Conservation (phyloP, 2,888 invertebrate genomes). For the Eristalis arbustorum region DNA sequence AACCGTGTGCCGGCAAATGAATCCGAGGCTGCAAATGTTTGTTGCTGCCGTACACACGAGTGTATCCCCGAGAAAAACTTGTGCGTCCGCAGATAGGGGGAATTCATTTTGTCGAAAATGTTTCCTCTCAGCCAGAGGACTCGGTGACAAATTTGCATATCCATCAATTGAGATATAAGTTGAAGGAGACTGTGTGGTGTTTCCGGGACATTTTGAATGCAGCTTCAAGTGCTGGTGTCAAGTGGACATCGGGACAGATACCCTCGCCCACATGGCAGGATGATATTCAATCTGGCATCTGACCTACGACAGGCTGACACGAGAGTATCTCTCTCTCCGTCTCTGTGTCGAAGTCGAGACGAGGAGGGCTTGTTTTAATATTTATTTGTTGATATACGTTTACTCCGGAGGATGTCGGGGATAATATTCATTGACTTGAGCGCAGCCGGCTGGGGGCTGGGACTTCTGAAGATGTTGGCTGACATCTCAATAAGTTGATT, state of each 20-base stretch:
- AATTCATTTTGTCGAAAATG: conserved; percentile 28
- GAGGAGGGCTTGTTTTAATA: conserved; percentile 58
- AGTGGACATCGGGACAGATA: conserved; percentile 40
- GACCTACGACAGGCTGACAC: conserved; percentile 20
- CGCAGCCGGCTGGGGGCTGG: background rate
- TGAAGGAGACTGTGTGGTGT: conserved; percentile 33
- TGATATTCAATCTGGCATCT: conserved; percentile 33
- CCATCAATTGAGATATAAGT: conserved; percentile 22
- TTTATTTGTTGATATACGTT: conserved; percentile 59
- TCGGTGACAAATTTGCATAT: conserved; percentile 58
- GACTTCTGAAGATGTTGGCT: conserved; percentile 46
- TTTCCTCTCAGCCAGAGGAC: background rate
- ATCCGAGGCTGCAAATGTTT: background rate
- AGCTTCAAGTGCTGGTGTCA: conserved; percentile 51
- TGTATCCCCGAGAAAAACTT: conserved; percentile 30
- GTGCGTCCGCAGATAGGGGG: background rate
- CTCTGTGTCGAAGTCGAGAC: background rate
- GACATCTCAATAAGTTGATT: conserved; percentile 62
- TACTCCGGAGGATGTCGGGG: conserved; percentile 50
- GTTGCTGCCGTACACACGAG: background rate
- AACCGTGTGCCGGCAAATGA: conserved; percentile 28
- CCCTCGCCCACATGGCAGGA: background rate
- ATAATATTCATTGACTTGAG: conserved; percentile 50
- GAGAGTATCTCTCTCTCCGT: too few relatives aligned
- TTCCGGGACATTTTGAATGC: conserved; percentile 52